Evolutionary conservation across 2,797 vertebrate species (phyloP).

Genomic region (Danio albolineatus): DNA sequence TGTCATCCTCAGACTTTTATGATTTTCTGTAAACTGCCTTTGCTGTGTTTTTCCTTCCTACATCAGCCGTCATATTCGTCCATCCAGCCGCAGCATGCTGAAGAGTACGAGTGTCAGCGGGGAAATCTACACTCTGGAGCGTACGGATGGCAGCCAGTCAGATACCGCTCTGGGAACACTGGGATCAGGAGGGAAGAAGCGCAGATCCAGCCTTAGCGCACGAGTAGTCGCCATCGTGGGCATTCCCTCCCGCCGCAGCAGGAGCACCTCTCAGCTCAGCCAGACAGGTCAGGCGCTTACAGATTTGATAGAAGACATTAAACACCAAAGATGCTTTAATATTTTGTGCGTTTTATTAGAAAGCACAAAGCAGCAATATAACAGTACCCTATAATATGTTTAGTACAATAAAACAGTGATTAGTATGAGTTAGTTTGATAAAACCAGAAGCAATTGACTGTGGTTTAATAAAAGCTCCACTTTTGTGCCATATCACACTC

Average conservation of each 20-base stretch:
- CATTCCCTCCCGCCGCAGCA: constrained; percentile 89
- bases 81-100: constrained; percentile 89
- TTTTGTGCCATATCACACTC: too few relatives aligned
- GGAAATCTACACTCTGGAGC: constrained; percentile 95
- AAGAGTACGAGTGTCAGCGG: constrained; percentile 98
- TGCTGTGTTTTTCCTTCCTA: not conserved
- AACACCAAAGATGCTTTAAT: too few relatives aligned
- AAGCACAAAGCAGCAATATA: too few relatives aligned
- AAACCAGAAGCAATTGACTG: too few relatives aligned
- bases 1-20: constrained; percentile 5
- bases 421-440: too few relatives aligned
- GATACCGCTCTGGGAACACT: constrained; percentile 94
- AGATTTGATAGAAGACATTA: not conserved
- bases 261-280: constrained; percentile 96
- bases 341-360: too few relatives aligned
- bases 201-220: constrained; percentile 94
- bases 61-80: constrained; percentile 89
- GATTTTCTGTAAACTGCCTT: constrained; percentile 4
- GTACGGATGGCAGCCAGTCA: constrained; percentile 96
- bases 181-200: constrained; percentile 91
- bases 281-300: constrained; percentile 86
- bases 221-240: constrained; percentile 93
- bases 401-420: too few relatives aligned
- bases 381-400: too few relatives aligned
- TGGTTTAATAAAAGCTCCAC: too few relatives aligned